A percentile compares a stretch with the other conserved stretches of the same genome.
Conservation (phyloP, 2,888 invertebrate species). For the Heliconius cydno region DNA sequence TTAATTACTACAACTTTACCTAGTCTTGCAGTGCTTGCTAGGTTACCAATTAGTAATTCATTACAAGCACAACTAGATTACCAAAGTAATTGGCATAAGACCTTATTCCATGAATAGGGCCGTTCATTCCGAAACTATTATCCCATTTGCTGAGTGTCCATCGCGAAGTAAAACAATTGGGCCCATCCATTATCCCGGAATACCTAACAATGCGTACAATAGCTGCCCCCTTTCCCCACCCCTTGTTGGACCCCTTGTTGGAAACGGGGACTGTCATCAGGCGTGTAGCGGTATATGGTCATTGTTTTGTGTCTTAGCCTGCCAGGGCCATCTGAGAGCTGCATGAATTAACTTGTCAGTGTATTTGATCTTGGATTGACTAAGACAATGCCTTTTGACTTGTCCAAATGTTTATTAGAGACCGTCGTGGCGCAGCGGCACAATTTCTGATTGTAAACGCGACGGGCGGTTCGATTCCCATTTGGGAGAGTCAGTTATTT, state of each 20-base stretch:
- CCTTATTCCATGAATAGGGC: constrained; percentile 16
- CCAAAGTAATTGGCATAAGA: constrained; percentile 10
- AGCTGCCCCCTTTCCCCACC: neutral
- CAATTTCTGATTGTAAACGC: neutral
- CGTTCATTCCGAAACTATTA: constrained; percentile 40
- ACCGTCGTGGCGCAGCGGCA: neutral
- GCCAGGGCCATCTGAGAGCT: constrained; percentile 26
- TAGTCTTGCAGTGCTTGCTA: too few species aligned
- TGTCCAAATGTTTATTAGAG: neutral
- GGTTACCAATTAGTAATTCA: neutral
- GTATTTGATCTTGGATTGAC: constrained; percentile 26
- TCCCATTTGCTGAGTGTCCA: constrained; percentile 37
- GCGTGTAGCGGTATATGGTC: constrained; percentile 19
- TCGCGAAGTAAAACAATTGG: constrained; percentile 39
- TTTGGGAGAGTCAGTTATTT: too few species aligned
- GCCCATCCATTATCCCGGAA: constrained; percentile 36
- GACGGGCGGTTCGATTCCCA: neutral
- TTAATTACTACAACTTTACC: too few species aligned
- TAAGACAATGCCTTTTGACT: constrained; percentile 2
- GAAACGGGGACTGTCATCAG: constrained; percentile 11
- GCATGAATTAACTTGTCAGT: constrained; percentile 26
- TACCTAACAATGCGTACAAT: constrained; percentile 37
- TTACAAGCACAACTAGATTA: constrained; percentile 12
- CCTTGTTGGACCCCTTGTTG: neutral
- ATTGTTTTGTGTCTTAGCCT: constrained; percentile 30